Base-by-base conservation (phyloP, 2,888 invertebrate genomes). In the Lymantria dispar region DNA sequence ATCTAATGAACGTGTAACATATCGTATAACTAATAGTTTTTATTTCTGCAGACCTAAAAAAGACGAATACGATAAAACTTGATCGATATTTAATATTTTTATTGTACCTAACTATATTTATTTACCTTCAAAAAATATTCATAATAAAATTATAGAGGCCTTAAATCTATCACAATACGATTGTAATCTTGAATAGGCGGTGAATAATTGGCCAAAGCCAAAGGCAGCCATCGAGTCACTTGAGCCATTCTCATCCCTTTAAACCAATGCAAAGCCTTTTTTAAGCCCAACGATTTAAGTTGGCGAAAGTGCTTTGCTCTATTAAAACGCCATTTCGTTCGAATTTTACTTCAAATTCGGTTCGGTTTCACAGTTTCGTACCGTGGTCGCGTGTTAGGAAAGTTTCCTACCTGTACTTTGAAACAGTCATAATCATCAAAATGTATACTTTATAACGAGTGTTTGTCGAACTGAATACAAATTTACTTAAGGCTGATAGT, bases 281-380 rank as follows among this genome's bases (percentile, higher is more conserved):
- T 89, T 88, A 89, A 89, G 89, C 89, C 87, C 72, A 83, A 87
- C 89, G 89, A 85, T 90, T 90, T 87, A 89, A 90, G 89, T 89
- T 90, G 85, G 87, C 79, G 85, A 88, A 89, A 90, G 86, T 87
- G 83, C 80, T 80, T 74, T 77, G 83, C 86, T 90, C 87, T 88
- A 89, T 89, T 88, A 89, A 88, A 88, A 87, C 80, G 78, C 81
- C 79, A 87, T 88, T 81, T 80, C 74, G 77, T 80, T 78, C 77
- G 79, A 78, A 76, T 78, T 78, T 76, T 72, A 76, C 72, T 76
- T 72, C 52, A 62, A 69, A 72, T 56, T 62, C 62, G 58, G 61
- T 64, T 55, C 47, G 49, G 40, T 64, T 59, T 69, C 66, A 71
- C 70, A 51, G 54, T 40, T 49, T 42, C 57, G 54, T 22, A 52